Evolutionary conservation across 2,797 vertebrate species (phyloP), one percentile per base, ranked within the genome.

Genomic region (Hyperoplus lanceolatus): DNA sequence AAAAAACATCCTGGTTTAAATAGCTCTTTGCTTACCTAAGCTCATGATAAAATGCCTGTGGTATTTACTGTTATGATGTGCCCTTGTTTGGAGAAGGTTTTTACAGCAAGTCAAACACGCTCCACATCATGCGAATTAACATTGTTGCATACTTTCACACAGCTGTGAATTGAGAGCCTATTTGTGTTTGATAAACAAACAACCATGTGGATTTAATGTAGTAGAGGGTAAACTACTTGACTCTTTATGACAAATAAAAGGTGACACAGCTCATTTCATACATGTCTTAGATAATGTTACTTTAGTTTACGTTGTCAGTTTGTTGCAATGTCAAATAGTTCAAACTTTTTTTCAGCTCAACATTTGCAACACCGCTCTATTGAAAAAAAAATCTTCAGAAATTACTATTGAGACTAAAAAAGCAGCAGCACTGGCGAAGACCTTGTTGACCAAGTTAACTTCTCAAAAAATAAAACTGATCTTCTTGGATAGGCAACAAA

Each of bases 21-120:
- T 82, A 90, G 72, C 85, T 81, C 15, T 29, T 67, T 78, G 80
- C 88, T 89, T 89, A 88, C 89, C 89, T 67, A 83, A 85, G 75
- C 68, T 73, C 21, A 62, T 93, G 94, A 94, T 86, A 66, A 86
- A 90, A 93, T 64, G 86, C 75, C 82, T 80, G 55, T 86, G 87
- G 90, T 89, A 94, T 94, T 90, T 89, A 86, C 80, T 83, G 85
- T 72, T 79, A 88, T 84, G 89, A 90, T 79, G 89, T 91, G 91
- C 81, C 93, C 93, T 90, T 92, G 90, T 94, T 94, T 94, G 89
- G 92, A 91, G 73, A 92, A 78, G 84, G 70, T 53, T 89, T 83
- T 61, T 85, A 63, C 29, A 79, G 67, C 49, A 38, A 75, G 70
- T 56, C 57, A 84, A 90, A 85, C 80, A 43, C 14, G 48, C 65